phyloP scores from a whole-genome alignment of 2,113 vertebrate genomes.

The Hemicordylus capensis region DNA sequence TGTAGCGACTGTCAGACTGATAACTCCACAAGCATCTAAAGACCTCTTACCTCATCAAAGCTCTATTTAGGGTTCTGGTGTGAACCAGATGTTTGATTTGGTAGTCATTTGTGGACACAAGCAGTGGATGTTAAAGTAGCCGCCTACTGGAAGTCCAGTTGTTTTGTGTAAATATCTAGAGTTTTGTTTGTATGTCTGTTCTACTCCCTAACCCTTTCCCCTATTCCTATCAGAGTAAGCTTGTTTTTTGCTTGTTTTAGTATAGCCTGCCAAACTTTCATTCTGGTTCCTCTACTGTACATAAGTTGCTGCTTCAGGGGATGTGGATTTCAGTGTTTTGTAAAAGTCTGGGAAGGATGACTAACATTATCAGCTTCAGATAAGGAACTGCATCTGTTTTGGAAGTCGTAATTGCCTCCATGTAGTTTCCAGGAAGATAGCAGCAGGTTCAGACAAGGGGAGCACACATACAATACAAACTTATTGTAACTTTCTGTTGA shows the following conservation, averaged over 20 bases:
- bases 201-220: neutral
- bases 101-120: neutral
- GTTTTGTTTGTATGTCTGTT: neutral
- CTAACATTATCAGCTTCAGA: constrained; percentile 23
- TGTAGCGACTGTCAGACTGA: neutral
- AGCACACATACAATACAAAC: neutral
- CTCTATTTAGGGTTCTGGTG: neutral
- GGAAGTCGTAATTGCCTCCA: constrained; percentile 38
- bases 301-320: neutral
- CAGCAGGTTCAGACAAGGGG: neutral
- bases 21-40: neutral
- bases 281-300: constrained; percentile 3
- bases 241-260: neutral
- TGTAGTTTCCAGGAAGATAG: constrained; percentile 20
- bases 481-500: neutral
- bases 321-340: constrained; percentile 10
- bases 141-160: neutral
- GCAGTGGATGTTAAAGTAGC: neutral
- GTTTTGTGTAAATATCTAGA: neutral
- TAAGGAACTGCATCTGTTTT: constrained; percentile 28
- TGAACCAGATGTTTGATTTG: neutral
- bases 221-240: neutral
- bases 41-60: neutral
- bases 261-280: constrained; percentile 13
- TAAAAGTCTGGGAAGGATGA: constrained; percentile 8